Evolutionary conservation across 2,797 vertebrate genomes (phyloP).

Genomic region (Heteromormyrus szaboi): DNA sequence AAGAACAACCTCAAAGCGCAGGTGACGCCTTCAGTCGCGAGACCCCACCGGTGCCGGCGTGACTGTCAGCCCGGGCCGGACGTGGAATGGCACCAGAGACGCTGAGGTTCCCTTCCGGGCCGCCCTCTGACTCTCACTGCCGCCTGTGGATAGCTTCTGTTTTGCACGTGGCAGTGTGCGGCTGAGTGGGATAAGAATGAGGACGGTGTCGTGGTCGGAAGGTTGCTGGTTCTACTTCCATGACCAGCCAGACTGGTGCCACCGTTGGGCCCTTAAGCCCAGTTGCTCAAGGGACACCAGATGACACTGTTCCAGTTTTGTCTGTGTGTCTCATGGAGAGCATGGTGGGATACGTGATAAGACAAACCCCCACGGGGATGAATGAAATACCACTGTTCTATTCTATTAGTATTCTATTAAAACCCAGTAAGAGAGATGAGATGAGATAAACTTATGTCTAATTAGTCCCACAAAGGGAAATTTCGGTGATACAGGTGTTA

Average conservation of each 20-base stretch:
- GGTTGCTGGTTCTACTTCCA: not conserved
- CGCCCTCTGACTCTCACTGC: not conserved
- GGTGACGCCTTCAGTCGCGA: slow-evolving; percentile 38
- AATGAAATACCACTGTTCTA: not conserved
- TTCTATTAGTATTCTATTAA: not conserved
- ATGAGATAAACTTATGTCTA: not conserved
- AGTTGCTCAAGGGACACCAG: not conserved
- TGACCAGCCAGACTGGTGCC: not conserved
- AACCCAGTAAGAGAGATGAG: not conserved
- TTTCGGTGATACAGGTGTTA: not conserved
- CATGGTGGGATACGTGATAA: not conserved
- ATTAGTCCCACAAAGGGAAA: not conserved
- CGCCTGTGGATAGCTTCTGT: not conserved
- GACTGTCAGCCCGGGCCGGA: not conserved
- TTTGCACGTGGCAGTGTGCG: not conserved
- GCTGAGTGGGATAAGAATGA: not conserved
- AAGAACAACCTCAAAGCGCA: slow-evolving; percentile 68
- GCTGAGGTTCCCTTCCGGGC: not conserved
- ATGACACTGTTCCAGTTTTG: not conserved
- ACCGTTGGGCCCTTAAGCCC: not conserved
- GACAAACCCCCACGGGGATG: not conserved
- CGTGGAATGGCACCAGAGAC: not conserved
- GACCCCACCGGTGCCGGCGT: not conserved
- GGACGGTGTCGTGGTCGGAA: not conserved
- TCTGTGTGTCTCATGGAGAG: not conserved